A percentile compares a stretch with the other conserved stretches of the same genome.
Evolutionary conservation across 2,113 vertebrate genomes (phyloP).

Genomic region (Anseranas semipalmata): DNA sequence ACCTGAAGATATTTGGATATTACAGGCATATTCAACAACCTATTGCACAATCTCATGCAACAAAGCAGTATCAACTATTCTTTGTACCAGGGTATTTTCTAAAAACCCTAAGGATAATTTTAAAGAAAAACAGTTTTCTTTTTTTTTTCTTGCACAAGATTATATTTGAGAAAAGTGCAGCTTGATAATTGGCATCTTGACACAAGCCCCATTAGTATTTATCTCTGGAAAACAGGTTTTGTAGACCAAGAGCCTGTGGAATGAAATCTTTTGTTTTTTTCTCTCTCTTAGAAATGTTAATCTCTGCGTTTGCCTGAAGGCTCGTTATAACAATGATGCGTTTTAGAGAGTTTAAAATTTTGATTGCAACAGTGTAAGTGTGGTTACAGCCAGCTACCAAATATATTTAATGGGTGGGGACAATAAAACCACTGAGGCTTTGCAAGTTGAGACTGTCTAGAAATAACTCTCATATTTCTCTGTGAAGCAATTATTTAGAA

Average conservation of each 20-base stretch:
- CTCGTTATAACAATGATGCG: constrained; percentile 36
- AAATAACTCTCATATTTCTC: constrained; percentile 50
- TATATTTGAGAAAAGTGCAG: constrained; percentile 17
- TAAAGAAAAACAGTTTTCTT: neutral
- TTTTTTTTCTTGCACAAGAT: constrained; percentile 11
- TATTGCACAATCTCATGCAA: neutral
- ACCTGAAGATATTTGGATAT: neutral
- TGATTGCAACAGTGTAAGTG: constrained; percentile 39
- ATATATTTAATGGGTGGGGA: constrained; percentile 49
- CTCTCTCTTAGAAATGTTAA: constrained; percentile 46
- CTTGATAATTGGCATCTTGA: constrained; percentile 24
- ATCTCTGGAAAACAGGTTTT: constrained; percentile 50
- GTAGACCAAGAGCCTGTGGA: constrained; percentile 1
- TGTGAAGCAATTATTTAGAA: constrained; percentile 35
- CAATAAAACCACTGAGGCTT: constrained; percentile 52
- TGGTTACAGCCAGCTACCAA: constrained; percentile 51
- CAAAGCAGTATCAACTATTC: neutral
- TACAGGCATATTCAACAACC: neutral
- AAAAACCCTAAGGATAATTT: neutral
- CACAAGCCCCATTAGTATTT: constrained; percentile 35
- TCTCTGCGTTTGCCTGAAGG: constrained; percentile 64
- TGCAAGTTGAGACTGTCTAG: constrained; percentile 52
- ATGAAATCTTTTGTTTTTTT: constrained; percentile 55
- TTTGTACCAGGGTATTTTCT: constrained; percentile 7
- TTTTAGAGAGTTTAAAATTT: constrained; percentile 53